A percentile compares a stretch with the other conserved stretches of the same genome.
These are phyloP conservation scores for Lethrus apterus DNA, from an alignment of 1,140 invertebrate genomes.

Conservation along the genomic window DNA sequence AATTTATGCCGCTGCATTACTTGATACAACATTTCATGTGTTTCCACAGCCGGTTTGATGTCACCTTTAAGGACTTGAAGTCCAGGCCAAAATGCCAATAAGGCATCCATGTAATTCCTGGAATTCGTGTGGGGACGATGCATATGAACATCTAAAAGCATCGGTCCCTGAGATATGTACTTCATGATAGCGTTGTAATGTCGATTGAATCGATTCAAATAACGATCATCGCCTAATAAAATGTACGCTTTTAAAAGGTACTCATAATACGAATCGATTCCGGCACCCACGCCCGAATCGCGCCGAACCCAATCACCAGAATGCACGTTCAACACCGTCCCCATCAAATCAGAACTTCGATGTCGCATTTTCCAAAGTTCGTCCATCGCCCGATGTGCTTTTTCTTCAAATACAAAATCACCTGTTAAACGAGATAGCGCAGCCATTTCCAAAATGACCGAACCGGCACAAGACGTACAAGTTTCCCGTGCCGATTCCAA, in stretches of 20 bases:
- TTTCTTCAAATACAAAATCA: conserved; percentile 88
- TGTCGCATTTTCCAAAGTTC: conserved; percentile 92
- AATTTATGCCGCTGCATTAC: conserved; percentile 96
- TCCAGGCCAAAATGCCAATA: conserved; percentile 97
- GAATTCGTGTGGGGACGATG: conserved; percentile 91
- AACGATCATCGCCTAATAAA: conserved; percentile 76
- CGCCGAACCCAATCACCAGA: conserved; percentile 94
- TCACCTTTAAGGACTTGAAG: conserved; percentile 91
- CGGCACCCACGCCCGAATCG: conserved; percentile 96
- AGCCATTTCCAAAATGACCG: conserved; percentile 96
- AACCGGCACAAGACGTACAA: conserved; percentile 97
- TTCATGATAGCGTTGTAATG: conserved; percentile 99
- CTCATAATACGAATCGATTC: conserved; percentile 98
- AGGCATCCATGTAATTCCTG: conserved; percentile 94
- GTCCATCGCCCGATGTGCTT: conserved; percentile 94
- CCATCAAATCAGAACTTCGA: conserved; percentile 86
- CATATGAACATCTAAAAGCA: conserved; percentile 98
- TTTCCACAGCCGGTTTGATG: conserved; percentile 92
- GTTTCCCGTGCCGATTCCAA: conserved; percentile 78
- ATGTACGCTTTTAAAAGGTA: conserved; percentile 94
- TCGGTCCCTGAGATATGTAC: conserved; percentile 90
- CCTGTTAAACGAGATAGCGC: conserved; percentile 88
- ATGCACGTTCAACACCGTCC: conserved; percentile 92
- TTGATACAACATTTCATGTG: conserved; percentile 95
- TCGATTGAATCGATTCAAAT: conserved; percentile 86